Percentiles rank a stretch among this genome's conserved stretches.
Evolutionary conservation across 1,140 invertebrate species (phyloP).

Genomic region (Sesamia nonagrioides): DNA sequence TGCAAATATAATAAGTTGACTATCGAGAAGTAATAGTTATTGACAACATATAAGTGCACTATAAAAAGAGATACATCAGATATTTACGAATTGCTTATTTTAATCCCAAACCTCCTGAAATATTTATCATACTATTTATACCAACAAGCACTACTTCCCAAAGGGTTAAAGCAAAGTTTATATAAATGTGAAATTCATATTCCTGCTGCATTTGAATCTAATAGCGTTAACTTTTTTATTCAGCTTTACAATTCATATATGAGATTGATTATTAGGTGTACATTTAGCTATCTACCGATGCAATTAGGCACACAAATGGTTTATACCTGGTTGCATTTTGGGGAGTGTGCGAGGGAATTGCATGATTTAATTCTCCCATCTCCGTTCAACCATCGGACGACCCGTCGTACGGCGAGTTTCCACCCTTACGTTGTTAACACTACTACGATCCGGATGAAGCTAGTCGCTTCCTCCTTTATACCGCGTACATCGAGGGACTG

Average conservation of each 20-base stretch:
- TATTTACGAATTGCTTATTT: not conserved
- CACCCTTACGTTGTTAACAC: too few relatives aligned
- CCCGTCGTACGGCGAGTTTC: too few relatives aligned
- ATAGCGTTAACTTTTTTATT: not conserved
- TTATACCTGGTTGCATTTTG: too few relatives aligned
- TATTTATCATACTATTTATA: slow-evolving; percentile 7
- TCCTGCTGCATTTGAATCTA: not conserved
- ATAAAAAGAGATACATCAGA: not conserved
- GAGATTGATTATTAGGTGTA: too few relatives aligned
- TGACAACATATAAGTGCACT: not conserved
- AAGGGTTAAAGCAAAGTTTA: not conserved
- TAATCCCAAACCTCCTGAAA: slow-evolving; percentile 1
- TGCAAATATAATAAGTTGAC: not conserved
- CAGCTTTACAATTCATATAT: not conserved
- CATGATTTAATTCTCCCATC: too few relatives aligned
- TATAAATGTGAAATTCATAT: not conserved
- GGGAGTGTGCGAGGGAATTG: too few relatives aligned
- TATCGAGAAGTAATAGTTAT: not conserved
- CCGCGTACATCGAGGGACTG: too few relatives aligned
- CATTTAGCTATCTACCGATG: too few relatives aligned
- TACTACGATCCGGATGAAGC: too few relatives aligned
- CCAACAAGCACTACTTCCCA: not conserved
- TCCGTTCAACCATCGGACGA: too few relatives aligned
- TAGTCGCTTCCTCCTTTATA: too few relatives aligned
- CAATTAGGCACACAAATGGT: too few relatives aligned